Conservation (phyloP, 2,888 invertebrate genomes). For the Neoscelio sp. region DNA sequence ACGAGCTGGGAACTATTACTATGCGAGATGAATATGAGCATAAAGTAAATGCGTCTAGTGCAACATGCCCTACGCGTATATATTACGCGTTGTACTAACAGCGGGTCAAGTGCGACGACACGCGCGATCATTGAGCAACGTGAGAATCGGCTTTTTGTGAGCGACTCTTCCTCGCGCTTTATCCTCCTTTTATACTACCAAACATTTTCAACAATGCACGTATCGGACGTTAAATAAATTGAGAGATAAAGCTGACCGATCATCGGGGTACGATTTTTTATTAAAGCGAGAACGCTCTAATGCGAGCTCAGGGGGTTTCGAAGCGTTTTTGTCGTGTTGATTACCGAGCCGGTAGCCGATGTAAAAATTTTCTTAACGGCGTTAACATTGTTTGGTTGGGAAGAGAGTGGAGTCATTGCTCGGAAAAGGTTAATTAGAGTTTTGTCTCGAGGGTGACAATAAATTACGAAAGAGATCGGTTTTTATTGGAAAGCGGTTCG, state of each 20-base stretch:
- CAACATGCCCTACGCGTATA: constrained; percentile 62
- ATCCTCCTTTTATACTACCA: not conserved
- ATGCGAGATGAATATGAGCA: constrained; percentile 67
- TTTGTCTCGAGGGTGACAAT: constrained; percentile 42
- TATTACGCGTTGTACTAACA: constrained; percentile 64
- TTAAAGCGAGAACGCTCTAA: too few species aligned
- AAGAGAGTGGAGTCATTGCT: constrained; percentile 10
- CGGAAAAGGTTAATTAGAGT: constrained; percentile 44
- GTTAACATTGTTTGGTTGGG: constrained; percentile 52
- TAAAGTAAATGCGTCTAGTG: constrained; percentile 68
- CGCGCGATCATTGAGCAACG: constrained; percentile 66
- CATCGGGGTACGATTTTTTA: constrained; percentile 9
- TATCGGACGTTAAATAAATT: constrained; percentile 57
- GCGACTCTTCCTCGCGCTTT: constrained; percentile 14
- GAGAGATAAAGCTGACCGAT: constrained; percentile 54
- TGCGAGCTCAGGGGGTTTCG: constrained; percentile 41
- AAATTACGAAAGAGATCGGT: constrained; percentile 41
- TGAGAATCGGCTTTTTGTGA: constrained; percentile 61
- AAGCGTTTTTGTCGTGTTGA: constrained; percentile 42
- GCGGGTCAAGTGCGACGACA: constrained; percentile 68
- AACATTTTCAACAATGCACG: constrained; percentile 55
- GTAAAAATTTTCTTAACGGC: constrained; percentile 40
- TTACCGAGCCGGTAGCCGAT: constrained; percentile 50
- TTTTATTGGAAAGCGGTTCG: constrained; percentile 12
- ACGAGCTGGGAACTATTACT: constrained; percentile 68